phyloP scores from a whole-genome alignment of 2,888 invertebrate genomes.

The Parascotia fuliginaria region DNA sequence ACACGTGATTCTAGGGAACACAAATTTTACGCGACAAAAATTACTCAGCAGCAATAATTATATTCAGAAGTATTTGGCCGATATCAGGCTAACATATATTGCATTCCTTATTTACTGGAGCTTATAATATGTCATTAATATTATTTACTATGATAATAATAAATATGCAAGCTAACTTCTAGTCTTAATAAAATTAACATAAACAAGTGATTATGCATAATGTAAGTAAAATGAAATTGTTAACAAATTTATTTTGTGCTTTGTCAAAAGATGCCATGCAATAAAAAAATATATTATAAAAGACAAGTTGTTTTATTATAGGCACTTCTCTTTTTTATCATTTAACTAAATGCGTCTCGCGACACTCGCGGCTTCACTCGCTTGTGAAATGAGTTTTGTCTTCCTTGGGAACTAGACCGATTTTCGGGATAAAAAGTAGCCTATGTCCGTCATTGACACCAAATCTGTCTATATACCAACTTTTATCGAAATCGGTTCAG shows the following conservation, averaged over 20 bases:
- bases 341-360: too few species aligned
- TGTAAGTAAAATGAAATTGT: conserved; percentile 49
- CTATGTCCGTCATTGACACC: too few species aligned
- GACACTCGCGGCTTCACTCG: too few species aligned
- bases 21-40: conserved; percentile 92
- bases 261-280: conserved; percentile 79
- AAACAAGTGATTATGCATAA: conserved; percentile 51
- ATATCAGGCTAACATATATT: conserved; percentile 31
- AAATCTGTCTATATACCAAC: too few species aligned
- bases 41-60: conserved; percentile 67
- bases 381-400: too few species aligned
- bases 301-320: too few species aligned
- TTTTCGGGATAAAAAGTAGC: too few species aligned
- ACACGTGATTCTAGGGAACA: conserved; percentile 94
- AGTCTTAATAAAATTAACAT: conserved; percentile 68
- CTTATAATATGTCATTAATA: conserved; percentile 49
- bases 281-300: conserved; percentile 62
- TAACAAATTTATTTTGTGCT: conserved; percentile 49
- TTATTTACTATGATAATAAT: conserved; percentile 41
- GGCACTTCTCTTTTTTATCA: too few species aligned
- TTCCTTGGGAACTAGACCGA: too few species aligned
- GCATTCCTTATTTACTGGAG: conserved; percentile 60
- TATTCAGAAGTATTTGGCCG: conserved; percentile 12
- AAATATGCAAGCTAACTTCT: conserved; percentile 68
- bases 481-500: too few species aligned